Conservation (phyloP, 2,888 invertebrate species). For the Sussaba pulchella region DNA sequence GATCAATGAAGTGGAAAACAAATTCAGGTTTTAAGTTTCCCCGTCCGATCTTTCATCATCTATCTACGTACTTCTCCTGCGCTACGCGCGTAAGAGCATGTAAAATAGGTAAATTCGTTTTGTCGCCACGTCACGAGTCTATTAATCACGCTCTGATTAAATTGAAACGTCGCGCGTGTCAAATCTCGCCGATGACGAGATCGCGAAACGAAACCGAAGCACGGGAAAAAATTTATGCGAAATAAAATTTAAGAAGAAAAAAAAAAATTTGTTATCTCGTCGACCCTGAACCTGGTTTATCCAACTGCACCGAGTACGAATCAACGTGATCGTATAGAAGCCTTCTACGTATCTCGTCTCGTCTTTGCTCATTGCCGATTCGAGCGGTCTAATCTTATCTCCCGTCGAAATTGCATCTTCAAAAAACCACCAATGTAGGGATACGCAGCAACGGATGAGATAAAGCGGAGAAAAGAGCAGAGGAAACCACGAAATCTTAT, state of each 20-base stretch:
- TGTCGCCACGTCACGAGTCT: slow-evolving; percentile 2
- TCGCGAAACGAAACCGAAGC: slow-evolving; percentile 46
- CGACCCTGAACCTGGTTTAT: slow-evolving; percentile 71
- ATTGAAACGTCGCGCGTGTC: slow-evolving; percentile 51
- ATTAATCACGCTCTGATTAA: slow-evolving; percentile 39
- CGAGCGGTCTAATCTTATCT: slow-evolving; percentile 49
- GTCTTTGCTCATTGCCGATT: slow-evolving; percentile 22
- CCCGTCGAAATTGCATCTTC: slow-evolving; percentile 25
- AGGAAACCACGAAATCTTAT: background rate
- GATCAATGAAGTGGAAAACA: no score
- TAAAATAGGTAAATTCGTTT: slow-evolving; percentile 21
- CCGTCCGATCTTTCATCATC: no score
- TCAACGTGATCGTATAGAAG: slow-evolving; percentile 50
- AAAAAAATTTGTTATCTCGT: slow-evolving; percentile 62
- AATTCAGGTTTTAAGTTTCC: no score
- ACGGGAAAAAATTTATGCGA: slow-evolving; percentile 9
- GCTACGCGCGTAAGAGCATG: background rate
- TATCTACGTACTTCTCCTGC: no score
- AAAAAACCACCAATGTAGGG: slow-evolving; percentile 12
- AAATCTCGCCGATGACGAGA: slow-evolving; percentile 31
- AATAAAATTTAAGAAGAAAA: slow-evolving; percentile 20
- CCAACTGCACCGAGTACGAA: slow-evolving; percentile 42
- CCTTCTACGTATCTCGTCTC: background rate
- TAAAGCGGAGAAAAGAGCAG: slow-evolving; percentile 2
- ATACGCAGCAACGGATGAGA: slow-evolving; percentile 22